These are phyloP conservation scores for Apteryx owenii DNA, from an alignment of 2,113 vertebrate species.

Conservation along the genomic window DNA sequence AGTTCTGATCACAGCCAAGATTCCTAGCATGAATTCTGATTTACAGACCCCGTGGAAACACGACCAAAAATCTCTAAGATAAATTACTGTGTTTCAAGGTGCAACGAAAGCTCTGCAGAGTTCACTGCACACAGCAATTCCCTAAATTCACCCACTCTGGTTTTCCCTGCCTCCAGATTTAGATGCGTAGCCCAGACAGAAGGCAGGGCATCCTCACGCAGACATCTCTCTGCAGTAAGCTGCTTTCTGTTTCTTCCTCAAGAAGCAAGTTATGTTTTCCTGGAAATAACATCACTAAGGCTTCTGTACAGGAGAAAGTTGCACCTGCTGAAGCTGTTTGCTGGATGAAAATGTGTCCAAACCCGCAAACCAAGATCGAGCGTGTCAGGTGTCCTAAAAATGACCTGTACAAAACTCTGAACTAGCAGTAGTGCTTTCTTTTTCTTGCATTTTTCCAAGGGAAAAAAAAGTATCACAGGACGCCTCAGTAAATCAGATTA, in stretches of 20 bases:
- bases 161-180: neutral
- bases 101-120: neutral
- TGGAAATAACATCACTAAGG: neutral
- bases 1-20: neutral
- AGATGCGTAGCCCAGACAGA: neutral
- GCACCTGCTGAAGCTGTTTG: neutral
- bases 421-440: neutral
- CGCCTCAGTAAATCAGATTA: neutral
- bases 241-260: neutral
- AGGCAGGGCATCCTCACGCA: neutral
- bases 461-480: neutral
- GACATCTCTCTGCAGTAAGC: neutral
- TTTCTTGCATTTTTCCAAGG: neutral
- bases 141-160: neutral
- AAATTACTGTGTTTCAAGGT: neutral
- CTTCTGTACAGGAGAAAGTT: neutral
- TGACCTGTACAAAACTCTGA: neutral
- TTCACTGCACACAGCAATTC: neutral
- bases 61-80: neutral
- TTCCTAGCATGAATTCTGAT: neutral
- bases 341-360: neutral
- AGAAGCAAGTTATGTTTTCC: neutral
- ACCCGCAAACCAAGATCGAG: neutral
- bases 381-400: neutral
- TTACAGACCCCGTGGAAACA: accelerated